Evolutionary conservation across 2,797 vertebrate genomes (phyloP).

Genomic region (Tapera naevia): DNA sequence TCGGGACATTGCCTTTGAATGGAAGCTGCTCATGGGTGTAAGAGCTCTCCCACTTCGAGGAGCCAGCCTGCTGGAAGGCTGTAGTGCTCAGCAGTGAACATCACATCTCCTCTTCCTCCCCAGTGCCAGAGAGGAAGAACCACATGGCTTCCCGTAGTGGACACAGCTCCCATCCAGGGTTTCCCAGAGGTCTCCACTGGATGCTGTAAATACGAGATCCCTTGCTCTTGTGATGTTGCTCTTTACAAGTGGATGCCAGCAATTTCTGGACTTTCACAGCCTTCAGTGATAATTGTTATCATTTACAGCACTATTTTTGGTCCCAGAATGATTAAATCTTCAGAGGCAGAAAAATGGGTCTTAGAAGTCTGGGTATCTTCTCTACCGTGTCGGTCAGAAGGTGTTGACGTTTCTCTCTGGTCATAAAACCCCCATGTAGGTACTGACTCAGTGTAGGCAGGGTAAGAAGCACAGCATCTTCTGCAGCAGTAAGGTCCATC

Average conservation of each 20-base stretch:
- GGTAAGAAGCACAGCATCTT: not conserved
- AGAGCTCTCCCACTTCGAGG: not conserved
- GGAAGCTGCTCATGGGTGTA: not conserved
- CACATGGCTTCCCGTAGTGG: not conserved
- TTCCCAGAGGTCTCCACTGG: not conserved
- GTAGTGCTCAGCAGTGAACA: not conserved
- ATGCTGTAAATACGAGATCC: not conserved
- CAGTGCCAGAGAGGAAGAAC: not conserved
- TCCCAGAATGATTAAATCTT: not conserved
- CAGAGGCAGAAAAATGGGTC: not conserved
- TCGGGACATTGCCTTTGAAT: not conserved
- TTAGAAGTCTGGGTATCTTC: not conserved
- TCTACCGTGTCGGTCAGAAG: not conserved
- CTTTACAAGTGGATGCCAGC: not conserved
- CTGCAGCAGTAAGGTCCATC: not conserved
- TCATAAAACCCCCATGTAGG: not conserved
- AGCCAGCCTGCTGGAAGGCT: not conserved
- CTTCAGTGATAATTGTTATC: not conserved
- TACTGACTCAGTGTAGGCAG: not conserved
- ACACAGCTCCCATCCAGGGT: not conserved
- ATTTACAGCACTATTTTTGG: not conserved
- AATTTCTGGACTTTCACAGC: not conserved
- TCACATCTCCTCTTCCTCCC: fast-evolving
- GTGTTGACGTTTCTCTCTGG: not conserved
- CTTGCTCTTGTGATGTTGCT: not conserved